phyloP scores from a whole-genome alignment of 2,113 vertebrate genomes.

The Columba livia region DNA sequence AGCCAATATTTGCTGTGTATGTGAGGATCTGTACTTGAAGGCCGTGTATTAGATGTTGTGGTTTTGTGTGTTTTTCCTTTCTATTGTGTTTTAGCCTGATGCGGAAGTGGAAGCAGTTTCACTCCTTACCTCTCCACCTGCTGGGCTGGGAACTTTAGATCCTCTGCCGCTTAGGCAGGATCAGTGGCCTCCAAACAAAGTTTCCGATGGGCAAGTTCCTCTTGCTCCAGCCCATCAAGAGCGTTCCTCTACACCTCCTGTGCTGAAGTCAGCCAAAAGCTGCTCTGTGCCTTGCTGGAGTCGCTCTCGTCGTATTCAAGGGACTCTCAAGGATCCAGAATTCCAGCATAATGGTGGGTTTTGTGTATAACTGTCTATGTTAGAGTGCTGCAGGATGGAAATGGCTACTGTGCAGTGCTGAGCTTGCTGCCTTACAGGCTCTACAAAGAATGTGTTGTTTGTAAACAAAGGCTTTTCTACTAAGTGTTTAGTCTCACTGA shows the following conservation, averaged over 20 bases:
- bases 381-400: not conserved
- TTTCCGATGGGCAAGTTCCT: not conserved
- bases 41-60: not conserved
- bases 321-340: slow-evolving; percentile 83
- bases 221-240: slow-evolving; percentile 15
- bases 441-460: not conserved
- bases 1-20: not conserved
- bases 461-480: not conserved
- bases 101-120: not conserved
- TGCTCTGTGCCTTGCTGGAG: slow-evolving; percentile 26
- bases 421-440: not conserved
- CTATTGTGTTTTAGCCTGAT: slow-evolving; percentile 51
- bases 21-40: not conserved
- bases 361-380: not conserved
- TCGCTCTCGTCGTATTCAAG: slow-evolving; percentile 78
- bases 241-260: not conserved
- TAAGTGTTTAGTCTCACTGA: not conserved
- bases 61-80: not conserved
- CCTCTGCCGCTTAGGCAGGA: slow-evolving; percentile 82
- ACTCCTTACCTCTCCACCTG: slow-evolving; percentile 68
- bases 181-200: not conserved
- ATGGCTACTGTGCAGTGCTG: not conserved
- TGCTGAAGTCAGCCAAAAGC: not conserved
- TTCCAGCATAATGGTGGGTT: slow-evolving; percentile 87
- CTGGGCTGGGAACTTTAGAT: slow-evolving; percentile 83